These are phyloP conservation scores for Ascidia mentula DNA, from an alignment of 23 tunicate species.

Conservation along the genomic window DNA sequence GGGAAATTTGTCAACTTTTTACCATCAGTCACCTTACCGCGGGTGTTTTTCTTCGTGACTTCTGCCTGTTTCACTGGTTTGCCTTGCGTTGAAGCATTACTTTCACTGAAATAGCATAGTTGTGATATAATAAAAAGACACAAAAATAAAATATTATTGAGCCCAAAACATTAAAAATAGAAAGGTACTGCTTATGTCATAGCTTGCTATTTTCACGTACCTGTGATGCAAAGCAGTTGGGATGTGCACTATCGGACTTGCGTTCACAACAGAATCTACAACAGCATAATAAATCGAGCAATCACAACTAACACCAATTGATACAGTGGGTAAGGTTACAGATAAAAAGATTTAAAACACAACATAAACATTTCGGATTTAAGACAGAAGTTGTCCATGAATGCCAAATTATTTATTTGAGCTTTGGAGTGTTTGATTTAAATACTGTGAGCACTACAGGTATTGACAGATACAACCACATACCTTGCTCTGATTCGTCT, in stretches of 20 bases:
- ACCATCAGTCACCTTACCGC: not conserved
- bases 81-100: not conserved
- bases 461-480: too few species aligned
- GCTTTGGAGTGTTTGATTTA: too few species aligned
- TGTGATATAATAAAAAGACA: not conserved
- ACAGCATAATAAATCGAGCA: not conserved
- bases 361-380: not conserved
- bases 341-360: not conserved
- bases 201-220: not conserved
- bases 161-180: too few species aligned
- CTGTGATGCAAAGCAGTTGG: slow-evolving; percentile 8
- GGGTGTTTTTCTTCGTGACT: not conserved
- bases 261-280: not conserved
- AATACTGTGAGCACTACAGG: too few species aligned
- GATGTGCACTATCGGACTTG: not conserved
- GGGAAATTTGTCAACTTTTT: not conserved
- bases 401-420: too few species aligned
- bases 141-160: too few species aligned
- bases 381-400: too few species aligned
- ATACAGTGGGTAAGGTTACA: too few species aligned
- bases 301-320: too few species aligned
- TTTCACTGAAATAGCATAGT: not conserved
- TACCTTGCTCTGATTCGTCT: not conserved
- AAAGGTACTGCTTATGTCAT: too few species aligned
- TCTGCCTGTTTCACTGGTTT: not conserved